Percentiles rank a stretch among this genome's conserved stretches.
These are phyloP conservation scores for Pogonocherus hispidulus DNA, from an alignment of 2,888 invertebrate genomes.

Conservation along the genomic window DNA sequence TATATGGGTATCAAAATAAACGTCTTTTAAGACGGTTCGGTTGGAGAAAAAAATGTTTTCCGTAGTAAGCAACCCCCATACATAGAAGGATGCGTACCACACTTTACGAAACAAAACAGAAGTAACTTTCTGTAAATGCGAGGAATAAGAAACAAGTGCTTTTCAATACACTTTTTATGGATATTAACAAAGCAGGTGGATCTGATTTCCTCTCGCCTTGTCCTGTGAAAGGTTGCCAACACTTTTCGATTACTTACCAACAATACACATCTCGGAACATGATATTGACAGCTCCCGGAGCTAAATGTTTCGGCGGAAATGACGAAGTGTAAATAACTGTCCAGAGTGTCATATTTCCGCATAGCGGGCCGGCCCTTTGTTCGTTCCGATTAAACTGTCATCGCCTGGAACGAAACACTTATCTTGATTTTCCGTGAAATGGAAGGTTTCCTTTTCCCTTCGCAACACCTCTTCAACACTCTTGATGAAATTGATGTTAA, in stretches of 20 bases:
- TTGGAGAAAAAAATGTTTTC: too few species aligned
- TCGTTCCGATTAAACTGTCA: slow-evolving; percentile 20
- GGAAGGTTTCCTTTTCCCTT: slow-evolving; percentile 28
- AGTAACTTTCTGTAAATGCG: too few species aligned
- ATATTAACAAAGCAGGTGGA: too few species aligned
- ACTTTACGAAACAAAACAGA: too few species aligned
- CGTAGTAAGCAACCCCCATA: too few species aligned
- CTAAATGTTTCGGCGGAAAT: slow-evolving; percentile 29
- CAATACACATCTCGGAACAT: slow-evolving; percentile 5
- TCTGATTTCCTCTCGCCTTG: not conserved
- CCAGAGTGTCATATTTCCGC: slow-evolving; percentile 28
- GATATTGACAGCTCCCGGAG: slow-evolving; percentile 27
- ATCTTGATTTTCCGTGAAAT: slow-evolving; percentile 29
- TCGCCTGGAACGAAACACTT: slow-evolving; percentile 16
- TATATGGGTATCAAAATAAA: too few species aligned
- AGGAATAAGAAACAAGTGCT: too few species aligned
- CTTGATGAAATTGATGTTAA: slow-evolving; percentile 36
- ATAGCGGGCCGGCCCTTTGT: slow-evolving; percentile 17
- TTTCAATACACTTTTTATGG: too few species aligned
- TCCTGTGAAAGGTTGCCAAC: not conserved
- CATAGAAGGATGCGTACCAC: too few species aligned
- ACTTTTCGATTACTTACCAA: not conserved
- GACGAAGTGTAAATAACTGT: slow-evolving; percentile 31
- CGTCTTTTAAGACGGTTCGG: too few species aligned
- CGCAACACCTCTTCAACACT: slow-evolving; percentile 28